phyloP scores from a whole-genome alignment of 2,888 invertebrate species.

The Ptychoptera contaminata region DNA sequence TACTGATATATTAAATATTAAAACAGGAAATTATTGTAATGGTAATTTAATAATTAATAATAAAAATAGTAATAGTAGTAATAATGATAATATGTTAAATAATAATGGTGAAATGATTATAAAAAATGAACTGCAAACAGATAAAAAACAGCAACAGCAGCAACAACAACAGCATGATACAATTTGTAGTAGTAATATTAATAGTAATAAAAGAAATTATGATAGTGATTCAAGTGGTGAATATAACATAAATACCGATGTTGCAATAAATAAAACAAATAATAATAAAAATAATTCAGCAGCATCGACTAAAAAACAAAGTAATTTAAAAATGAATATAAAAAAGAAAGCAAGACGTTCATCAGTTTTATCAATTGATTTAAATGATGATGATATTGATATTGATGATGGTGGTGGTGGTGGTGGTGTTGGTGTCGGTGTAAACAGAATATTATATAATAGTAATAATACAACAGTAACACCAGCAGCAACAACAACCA shows the following conservation, averaged over 20 bases:
- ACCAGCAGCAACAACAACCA: no score
- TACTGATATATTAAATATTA: no score
- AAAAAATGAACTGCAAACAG: not conserved
- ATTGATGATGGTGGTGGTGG: conserved; percentile 13
- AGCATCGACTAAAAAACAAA: conserved; percentile 7
- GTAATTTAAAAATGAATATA: conserved; percentile 12
- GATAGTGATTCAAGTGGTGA: conserved; percentile 17
- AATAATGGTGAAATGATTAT: conserved; percentile 1
- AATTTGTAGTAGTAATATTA: conserved; percentile 2
- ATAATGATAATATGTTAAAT: conserved; percentile 6
- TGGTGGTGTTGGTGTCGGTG: no score
- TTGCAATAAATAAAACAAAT: not conserved
- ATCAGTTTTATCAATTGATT: conserved; percentile 16
- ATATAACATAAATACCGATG: conserved; percentile 4
- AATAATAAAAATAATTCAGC: not conserved
- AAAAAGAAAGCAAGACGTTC: conserved; percentile 14
- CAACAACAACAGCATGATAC: not conserved
- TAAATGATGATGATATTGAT: conserved; percentile 16
- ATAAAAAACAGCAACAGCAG: not conserved
- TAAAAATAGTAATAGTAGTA: conserved; percentile 7
- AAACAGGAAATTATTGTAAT: not conserved
- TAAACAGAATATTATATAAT: no score
- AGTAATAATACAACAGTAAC: no score
- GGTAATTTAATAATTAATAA: conserved; percentile 5
- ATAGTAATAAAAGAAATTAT: conserved; percentile 18